Base-by-base conservation (phyloP, 92 coral and sea anemone genomes). In the Metridium senile region DNA sequence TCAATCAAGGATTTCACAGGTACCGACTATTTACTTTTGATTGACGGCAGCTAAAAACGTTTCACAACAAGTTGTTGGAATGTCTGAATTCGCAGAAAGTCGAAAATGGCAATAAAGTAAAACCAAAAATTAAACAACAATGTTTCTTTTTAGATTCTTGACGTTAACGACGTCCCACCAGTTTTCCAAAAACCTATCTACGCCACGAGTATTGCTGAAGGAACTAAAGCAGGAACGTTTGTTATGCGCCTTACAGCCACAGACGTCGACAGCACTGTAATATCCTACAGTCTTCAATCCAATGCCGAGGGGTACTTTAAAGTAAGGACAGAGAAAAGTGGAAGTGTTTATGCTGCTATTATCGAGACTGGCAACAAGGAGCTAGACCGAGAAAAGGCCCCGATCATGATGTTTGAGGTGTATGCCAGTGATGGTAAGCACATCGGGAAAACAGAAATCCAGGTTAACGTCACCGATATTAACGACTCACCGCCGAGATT, bases 401-500 rank as follows among this genome's bases (percentile, higher is more conserved):
- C 83, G 19, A 71, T 87, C 0, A 85, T 78, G 51, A 59, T 79
- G 62, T 94, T 94, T 76, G 72, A 52, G n/a, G 94, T 91, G 10
- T 64, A 28, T n/a, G 98, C 97, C 1, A 85, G n/a, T 39, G 97
- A 91, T 71, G 89, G 91, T 33, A 74, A 70, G 7, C 81, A 75
- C 73, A 71, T 51, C 7, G 97, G 97, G 45, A 29, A 68, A 25
- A 88, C 97, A 9, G 79, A 87, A 34, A 87, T 94, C 0, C 66
- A 83, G 33, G 90, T 94, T 26, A 74, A 64, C 20, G 57, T 94
- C 28, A 62, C 72, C 0, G 98, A 94, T 66, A 70, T 73, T 11
- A 94, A 94, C 68, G 97, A 94, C 77, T 80, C 81, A 33, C 75
- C 77, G 25, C 98, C 98, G 17, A 58, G 71, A 54, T 94, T 94